phyloP scores from a whole-genome alignment of 1,140 invertebrate species.

The Apis cerana region DNA sequence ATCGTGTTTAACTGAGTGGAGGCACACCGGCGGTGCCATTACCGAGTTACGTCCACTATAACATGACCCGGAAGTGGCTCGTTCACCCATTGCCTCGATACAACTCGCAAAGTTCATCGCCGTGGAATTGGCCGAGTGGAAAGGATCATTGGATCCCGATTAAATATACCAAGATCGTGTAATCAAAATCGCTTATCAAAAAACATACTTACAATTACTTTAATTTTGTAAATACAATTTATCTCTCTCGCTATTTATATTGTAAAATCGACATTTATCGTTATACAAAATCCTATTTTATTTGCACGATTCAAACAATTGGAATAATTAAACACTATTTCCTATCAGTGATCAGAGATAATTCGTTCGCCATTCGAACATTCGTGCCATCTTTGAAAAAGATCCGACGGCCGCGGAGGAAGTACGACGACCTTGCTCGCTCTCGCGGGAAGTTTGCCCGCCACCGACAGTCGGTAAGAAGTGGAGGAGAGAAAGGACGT shows the following conservation, averaged over 20 bases:
- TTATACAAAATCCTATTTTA: too few species aligned
- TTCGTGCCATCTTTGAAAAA: conserved; percentile 52
- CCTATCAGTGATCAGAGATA: neutral
- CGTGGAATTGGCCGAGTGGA: too few species aligned
- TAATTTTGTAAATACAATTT: too few species aligned
- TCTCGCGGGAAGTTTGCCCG: conserved; percentile 22
- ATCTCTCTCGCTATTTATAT: too few species aligned
- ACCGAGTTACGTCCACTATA: neutral
- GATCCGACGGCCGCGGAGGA: conserved; percentile 14
- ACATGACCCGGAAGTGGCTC: neutral
- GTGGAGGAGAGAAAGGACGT: conserved; percentile 26
- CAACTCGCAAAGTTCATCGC: too few species aligned
- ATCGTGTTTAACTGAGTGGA: neutral
- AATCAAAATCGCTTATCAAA: too few species aligned
- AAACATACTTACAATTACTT: too few species aligned
- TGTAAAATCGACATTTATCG: too few species aligned
- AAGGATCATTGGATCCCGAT: too few species aligned
- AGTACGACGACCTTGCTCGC: neutral
- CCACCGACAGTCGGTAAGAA: conserved; percentile 60
- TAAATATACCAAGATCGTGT: too few species aligned
- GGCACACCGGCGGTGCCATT: neutral
- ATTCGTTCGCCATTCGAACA: neutral
- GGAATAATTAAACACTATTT: too few species aligned
- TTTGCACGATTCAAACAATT: too few species aligned
- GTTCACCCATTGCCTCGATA: neutral